phyloP scores from a whole-genome alignment of 2,888 invertebrate species.

The Lydus trimaculatus region DNA sequence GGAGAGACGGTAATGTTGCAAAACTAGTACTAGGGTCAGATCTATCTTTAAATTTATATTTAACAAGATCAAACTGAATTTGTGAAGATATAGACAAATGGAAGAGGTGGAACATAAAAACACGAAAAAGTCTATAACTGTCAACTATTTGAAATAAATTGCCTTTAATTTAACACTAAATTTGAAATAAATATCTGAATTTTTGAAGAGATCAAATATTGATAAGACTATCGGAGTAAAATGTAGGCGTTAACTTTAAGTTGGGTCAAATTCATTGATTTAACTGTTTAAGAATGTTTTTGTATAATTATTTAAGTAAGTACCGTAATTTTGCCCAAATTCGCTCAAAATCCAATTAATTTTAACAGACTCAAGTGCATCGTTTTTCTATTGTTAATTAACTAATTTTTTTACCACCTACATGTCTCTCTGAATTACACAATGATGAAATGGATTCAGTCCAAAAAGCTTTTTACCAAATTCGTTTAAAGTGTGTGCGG shows the following conservation, averaged over 20 bases:
- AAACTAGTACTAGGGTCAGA: neutral
- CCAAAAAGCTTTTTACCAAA: neutral
- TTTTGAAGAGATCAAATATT: neutral
- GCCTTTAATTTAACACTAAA: neutral
- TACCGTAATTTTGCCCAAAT: neutral
- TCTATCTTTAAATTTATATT: neutral
- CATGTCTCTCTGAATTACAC: neutral
- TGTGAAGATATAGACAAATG: too few relatives aligned
- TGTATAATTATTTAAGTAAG: neutral
- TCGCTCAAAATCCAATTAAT: neutral
- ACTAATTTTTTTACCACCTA: neutral
- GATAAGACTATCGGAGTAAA: too few relatives aligned
- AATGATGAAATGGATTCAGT: neutral
- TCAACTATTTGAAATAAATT: neutral
- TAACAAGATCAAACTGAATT: neutral
- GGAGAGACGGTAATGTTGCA: neutral
- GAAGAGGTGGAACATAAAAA: slow-evolving; percentile 35
- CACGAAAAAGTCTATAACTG: slow-evolving; percentile 11
- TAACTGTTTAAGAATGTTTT: too few relatives aligned
- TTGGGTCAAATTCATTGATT: too few relatives aligned
- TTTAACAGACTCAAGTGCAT: neutral
- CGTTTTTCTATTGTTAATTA: neutral
- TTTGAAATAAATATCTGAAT: neutral
- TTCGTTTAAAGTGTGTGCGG: neutral
- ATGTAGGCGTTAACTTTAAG: too few relatives aligned